Conservation (phyloP, 37 sponge, comb jelly and placozoan species). For the Bolinopsis microptera region DNA sequence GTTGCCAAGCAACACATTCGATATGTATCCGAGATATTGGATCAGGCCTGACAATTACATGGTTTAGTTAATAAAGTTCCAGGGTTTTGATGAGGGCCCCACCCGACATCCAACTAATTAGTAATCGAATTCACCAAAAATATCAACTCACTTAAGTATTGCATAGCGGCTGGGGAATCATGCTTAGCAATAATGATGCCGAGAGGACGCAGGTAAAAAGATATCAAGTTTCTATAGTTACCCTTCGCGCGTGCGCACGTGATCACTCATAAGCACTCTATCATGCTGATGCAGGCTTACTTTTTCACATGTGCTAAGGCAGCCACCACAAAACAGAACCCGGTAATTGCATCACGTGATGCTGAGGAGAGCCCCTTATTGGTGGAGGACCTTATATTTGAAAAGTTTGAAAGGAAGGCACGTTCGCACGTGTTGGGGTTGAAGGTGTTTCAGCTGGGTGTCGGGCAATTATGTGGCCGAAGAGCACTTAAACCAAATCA, state of each 20-base stretch:
- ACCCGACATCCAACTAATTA: neutral
- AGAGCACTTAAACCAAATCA: neutral
- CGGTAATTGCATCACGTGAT: neutral
- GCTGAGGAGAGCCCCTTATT: neutral
- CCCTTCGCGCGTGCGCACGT: neutral
- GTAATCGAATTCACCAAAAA: neutral
- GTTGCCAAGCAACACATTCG: neutral
- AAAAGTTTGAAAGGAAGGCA: neutral
- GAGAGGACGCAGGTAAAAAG: neutral
- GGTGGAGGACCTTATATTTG: neutral
- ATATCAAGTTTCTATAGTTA: neutral
- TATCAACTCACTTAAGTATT: neutral
- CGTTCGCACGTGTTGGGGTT: neutral
- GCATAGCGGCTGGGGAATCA: neutral
- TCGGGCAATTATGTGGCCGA: neutral
- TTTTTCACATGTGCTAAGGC: neutral
- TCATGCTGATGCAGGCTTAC: neutral
- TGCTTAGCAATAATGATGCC: neutral
- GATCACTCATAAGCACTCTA: neutral
- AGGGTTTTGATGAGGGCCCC: neutral
- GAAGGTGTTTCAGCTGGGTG: neutral
- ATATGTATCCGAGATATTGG: neutral
- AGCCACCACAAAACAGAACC: neutral
- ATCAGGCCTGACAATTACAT: neutral
- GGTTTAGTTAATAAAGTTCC: neutral